Evolutionary conservation across 2,888 invertebrate species (phyloP), one percentile per base, ranked within the genome.

Genomic region (Leptothorax acervorum): DNA sequence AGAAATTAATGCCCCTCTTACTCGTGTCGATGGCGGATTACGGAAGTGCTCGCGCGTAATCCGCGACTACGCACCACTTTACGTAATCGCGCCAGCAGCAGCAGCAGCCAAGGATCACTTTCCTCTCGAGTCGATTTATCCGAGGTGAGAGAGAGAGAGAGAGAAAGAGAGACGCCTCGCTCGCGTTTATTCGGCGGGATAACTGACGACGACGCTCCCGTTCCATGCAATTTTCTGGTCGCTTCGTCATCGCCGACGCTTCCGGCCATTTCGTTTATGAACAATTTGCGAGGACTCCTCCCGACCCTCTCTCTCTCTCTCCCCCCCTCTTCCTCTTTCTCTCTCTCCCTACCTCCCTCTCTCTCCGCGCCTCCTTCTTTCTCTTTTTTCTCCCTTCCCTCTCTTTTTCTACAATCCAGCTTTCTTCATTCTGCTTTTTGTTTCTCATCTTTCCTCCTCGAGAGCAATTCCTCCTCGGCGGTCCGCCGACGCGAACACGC

Each of bases 221-320:
- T 57, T 82, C 66, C 65, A 55, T 60, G 83, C 70, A 85, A 88
- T 82, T 87, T 86, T 82, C 85, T 76, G 73, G 71, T 78, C 83
- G 83, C 84, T 78, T 84, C 82, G 74, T 65, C 82, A 68, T 66
- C 68, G 62, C 66, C 55, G 45, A 45, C 51, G 57, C 75, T 85
- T 65, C 68, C 85, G 75, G 83, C 82, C 71, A 65, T 88, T 88
- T 88, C 84, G 75, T 89, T 89, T 70, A 82, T 71, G 78, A 86
- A 82, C 68, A 84, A 89, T 76, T 84, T 75, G 57, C 82, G n/a
- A 53, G 75, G 63, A 84, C 62, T 31, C 31, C 23, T 42, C 51
- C 78, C 63, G 23, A 45, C 9, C 9, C 15, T 15, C 23, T 35
- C 12, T 15, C 12, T 45, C 55, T 63, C 6, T 42, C 53, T 78